A percentile compares a stretch with the other conserved stretches of the same genome.
These are phyloP conservation scores for human (Homo sapiens) DNA, from an alignment of 2,113 vertebrate species.

Conservation along the genomic window GRCh38 chr2:122309001-122309500, in stretches of 20 bases:
- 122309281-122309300: not conserved
- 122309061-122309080: not conserved
- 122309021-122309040: not conserved
- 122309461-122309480: not conserved
- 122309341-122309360: not conserved
- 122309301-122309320: not conserved
- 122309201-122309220: not conserved
- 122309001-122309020: not conserved
- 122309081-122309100: not conserved
- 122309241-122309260: not conserved
- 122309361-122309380: not conserved
- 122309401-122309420: not conserved
- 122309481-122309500: not conserved
- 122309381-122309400: not conserved
- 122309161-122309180: not conserved
- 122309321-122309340: not conserved
- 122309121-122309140: not conserved
- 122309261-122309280: not conserved
- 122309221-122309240: no score
- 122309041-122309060: accelerated
- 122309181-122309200: not conserved
- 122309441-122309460: not conserved
- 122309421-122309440: not conserved
- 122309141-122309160: not conserved
- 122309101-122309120: not conserved